phyloP scores from a whole-genome alignment of 2,113 vertebrate species.

The Raja brachyura region DNA sequence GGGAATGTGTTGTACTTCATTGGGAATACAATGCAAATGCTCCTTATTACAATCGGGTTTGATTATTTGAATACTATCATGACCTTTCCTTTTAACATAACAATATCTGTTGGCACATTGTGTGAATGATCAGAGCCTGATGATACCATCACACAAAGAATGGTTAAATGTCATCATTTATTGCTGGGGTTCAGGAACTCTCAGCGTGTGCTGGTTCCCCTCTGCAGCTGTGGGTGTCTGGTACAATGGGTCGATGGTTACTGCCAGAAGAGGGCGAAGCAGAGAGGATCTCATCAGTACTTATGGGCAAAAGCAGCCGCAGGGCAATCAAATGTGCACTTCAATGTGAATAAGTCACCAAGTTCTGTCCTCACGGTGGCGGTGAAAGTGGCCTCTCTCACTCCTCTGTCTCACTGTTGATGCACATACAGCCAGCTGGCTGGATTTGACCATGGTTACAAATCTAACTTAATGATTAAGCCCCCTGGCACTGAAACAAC shows the following conservation, averaged over 20 bases:
- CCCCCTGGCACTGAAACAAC: background rate
- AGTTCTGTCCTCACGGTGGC: background rate
- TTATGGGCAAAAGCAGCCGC: background rate
- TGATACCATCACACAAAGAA: background rate
- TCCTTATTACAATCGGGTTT: background rate
- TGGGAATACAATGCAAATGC: background rate
- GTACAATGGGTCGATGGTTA: too few species aligned
- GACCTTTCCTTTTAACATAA: background rate
- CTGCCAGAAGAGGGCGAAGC: background rate
- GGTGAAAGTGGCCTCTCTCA: background rate
- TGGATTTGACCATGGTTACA: background rate
- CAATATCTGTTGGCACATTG: background rate
- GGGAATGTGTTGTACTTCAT: background rate
- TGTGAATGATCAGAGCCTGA: background rate
- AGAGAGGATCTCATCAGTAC: background rate
- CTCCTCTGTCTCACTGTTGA: background rate
- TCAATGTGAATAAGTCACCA: background rate
- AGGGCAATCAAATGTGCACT: background rate
- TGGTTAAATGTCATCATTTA: background rate
- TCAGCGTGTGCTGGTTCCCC: background rate
- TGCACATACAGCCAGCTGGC: too few species aligned
- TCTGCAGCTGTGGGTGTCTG: too few species aligned
- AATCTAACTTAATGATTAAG: background rate
- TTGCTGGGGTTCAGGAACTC: background rate
- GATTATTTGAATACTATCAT: background rate